Base-by-base conservation (phyloP, 2,797 vertebrate genomes). In the Anableps anableps region DNA sequence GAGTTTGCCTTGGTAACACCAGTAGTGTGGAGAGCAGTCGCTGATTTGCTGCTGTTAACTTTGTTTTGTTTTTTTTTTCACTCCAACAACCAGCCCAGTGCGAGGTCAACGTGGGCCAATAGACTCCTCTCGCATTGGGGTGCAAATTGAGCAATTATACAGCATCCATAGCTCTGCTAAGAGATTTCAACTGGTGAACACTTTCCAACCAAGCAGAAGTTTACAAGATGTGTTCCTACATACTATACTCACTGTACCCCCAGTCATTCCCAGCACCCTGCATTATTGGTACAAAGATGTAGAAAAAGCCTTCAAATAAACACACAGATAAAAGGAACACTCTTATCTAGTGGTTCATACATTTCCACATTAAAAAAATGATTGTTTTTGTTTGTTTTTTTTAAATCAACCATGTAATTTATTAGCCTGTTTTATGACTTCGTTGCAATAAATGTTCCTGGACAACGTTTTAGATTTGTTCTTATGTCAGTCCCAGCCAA, bases 11-110 rank as follows among this genome's bases (percentile, higher is more conserved):
- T 73, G 16, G 48, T 75, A 23, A 70, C 86, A 70, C 80, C 83
- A 51, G 85, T 87, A 86, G 79, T 82, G 87, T 36, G 83, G 92
- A 94, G 93, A 91, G 91, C 91, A 93, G 90, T 93, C 90, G 90
- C 82, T 93, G 87, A 92, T 91, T 85, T 93, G 89, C 88, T 88
- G 88, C 94, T 77, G 90, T 85, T 85, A 93, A 93, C 93, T 93
- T 95, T 47, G 43, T 71, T 71, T 92, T 91, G 83, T 80, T 47
- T 75, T 66, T 72, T 78, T 91, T 91, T 82, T 82, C 19, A 38
- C 34, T 89, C 80, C 82, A 81, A 81, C 84, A 76, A 91, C 77
- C 47, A 82, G 87, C 86, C 82, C 55, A 19, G 80, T 86, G 85
- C 3, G 73, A 89, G 91, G 93, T 93, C 90, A 89, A 45, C 23